Evolutionary conservation across 2,113 vertebrate species (phyloP).

Genomic region (Eupsittula cactorum): DNA sequence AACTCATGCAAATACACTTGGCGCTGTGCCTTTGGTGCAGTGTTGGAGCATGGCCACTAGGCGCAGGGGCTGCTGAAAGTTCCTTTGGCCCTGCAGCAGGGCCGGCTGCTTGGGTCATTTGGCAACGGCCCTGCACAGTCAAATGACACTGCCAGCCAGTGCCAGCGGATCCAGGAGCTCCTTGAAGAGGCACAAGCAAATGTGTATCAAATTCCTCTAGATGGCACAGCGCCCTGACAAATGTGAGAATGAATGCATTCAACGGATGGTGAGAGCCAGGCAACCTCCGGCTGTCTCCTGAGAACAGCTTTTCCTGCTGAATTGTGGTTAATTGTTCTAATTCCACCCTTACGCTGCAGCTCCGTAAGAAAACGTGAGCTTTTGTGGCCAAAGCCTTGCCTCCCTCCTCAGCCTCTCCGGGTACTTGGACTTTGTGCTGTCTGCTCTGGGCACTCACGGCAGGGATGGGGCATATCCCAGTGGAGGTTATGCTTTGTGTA

Average conservation of each 20-base stretch:
- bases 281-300: background rate
- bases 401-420: background rate
- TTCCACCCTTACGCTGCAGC: rapidly evolving
- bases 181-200: background rate
- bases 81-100: background rate
- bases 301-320: background rate
- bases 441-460: rapidly evolving
- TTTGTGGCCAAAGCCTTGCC: background rate
- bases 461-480: rapidly evolving
- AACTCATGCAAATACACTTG: background rate
- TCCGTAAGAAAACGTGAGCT: background rate
- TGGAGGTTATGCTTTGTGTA: background rate
- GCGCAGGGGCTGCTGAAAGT: background rate
- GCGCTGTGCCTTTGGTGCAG: background rate
- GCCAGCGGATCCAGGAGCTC: background rate
- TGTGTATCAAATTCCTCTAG: background rate
- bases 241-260: rapidly evolving
- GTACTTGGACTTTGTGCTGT: rapidly evolving
- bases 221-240: conserved; percentile 24
- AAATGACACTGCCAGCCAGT: background rate
- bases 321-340: background rate
- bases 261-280: rapidly evolving
- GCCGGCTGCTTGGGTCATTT: rapidly evolving
- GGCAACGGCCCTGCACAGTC: rapidly evolving
- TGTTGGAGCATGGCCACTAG: background rate